Evolutionary conservation across 2,113 vertebrate species (phyloP).

Genomic region (Platichthys stellatus): DNA sequence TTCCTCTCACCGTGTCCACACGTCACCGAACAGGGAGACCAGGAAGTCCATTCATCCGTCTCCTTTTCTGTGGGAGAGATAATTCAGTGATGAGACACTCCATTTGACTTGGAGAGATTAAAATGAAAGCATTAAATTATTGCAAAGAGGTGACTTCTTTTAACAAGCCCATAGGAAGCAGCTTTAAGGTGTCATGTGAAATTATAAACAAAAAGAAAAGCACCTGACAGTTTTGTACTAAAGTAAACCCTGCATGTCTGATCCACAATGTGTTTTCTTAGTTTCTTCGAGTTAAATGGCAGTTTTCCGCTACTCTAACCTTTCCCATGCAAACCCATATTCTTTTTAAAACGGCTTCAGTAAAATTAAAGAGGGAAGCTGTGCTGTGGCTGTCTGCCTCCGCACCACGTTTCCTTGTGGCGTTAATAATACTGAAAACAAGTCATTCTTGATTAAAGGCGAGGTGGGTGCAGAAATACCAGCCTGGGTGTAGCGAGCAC

Average conservation of each 20-base stretch:
- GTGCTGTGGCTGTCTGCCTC: conserved; percentile 75
- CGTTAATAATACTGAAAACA: conserved; percentile 79
- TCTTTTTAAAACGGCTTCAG: conserved; percentile 66
- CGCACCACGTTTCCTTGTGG: conserved; percentile 72
- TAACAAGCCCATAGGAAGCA: conserved; percentile 17
- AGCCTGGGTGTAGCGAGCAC: conserved; percentile 74
- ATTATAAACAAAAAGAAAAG: conserved; percentile 14
- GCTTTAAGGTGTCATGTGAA: conserved; percentile 22
- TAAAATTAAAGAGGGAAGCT: conserved; percentile 77
- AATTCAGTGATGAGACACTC: not conserved
- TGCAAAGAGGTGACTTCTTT: no score
- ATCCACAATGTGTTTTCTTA: conserved; percentile 33
- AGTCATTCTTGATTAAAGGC: conserved; percentile 80
- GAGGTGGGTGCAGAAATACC: conserved; percentile 80
- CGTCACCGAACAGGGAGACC: conserved; percentile 90
- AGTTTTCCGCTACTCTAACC: conserved; percentile 59
- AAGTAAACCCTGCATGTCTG: conserved; percentile 3
- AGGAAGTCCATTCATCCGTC: conserved; percentile 89
- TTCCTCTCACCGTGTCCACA: conserved; percentile 88
- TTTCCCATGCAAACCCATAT: conserved; percentile 67
- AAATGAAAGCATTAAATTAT: no score
- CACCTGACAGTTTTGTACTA: not conserved
- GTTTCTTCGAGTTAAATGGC: conserved; percentile 31
- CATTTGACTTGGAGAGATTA: no score
- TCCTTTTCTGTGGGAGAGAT: conserved; percentile 79